Percentiles rank a stretch among this genome's conserved stretches.
These are phyloP conservation scores for Dinothrombium tinctorium DNA, from an alignment of 1,140 invertebrate species.

Conservation along the genomic window DNA sequence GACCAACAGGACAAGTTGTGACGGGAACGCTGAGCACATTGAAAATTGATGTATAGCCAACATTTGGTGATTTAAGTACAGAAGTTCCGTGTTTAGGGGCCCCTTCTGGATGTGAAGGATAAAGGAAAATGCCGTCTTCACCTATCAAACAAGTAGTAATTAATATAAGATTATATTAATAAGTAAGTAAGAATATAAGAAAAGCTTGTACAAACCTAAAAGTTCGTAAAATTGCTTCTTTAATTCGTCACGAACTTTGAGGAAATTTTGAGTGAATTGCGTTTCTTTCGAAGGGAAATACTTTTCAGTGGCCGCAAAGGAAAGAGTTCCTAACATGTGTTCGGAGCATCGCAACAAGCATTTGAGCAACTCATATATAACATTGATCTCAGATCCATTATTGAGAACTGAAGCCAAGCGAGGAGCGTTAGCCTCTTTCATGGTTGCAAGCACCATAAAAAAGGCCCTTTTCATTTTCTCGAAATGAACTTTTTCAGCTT, in stretches of 20 bases:
- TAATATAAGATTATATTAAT: neutral
- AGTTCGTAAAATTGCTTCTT: no score
- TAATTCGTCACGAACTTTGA: neutral
- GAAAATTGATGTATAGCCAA: constrained; percentile 40
- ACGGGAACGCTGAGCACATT: constrained; percentile 24
- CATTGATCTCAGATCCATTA: neutral
- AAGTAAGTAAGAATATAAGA: neutral
- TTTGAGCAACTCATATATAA: neutral
- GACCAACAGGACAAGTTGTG: constrained; percentile 22
- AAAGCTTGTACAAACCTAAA: neutral
- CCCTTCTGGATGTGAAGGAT: constrained; percentile 36
- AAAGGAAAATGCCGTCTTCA: constrained; percentile 38
- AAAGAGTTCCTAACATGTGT: neutral
- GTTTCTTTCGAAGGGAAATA: neutral
- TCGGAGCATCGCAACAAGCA: neutral
- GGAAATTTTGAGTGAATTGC: neutral
- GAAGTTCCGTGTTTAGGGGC: constrained; percentile 62
- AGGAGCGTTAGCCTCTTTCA: neutral
- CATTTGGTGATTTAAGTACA: constrained; percentile 54
- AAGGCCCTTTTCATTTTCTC: neutral
- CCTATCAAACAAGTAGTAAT: constrained; percentile 21
- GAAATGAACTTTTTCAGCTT: neutral
- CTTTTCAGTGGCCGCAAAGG: neutral
- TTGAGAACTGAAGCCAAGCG: neutral
- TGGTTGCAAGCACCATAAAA: neutral